Evolutionary conservation across 2,113 vertebrate species (phyloP).

Genomic region (Pedetes capensis): DNA sequence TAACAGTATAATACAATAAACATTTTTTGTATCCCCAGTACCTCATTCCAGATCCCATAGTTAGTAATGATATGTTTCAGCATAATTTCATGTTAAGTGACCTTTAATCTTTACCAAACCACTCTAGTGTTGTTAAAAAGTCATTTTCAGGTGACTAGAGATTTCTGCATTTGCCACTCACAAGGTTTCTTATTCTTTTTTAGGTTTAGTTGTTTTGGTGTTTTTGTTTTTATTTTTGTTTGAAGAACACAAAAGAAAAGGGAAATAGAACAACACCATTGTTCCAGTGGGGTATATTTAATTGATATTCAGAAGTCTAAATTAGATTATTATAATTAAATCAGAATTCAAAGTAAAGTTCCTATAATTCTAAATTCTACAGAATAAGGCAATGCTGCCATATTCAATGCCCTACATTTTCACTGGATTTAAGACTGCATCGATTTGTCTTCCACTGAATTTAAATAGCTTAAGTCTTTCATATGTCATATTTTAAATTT

Average conservation of each 20-base stretch:
- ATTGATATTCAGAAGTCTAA: neutral
- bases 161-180: neutral
- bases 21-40: neutral
- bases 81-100: neutral
- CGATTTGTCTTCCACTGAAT: neutral
- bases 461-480: neutral
- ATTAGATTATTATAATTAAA: constrained; percentile 4
- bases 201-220: neutral
- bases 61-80: neutral
- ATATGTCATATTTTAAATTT: neutral
- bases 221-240: neutral
- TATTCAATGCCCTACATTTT: neutral
- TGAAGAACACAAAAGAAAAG: neutral
- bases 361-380: neutral
- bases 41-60: neutral
- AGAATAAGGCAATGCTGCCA: neutral
- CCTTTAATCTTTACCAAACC: neutral
- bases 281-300: neutral
- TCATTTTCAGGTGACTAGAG: neutral
- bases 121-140: neutral
- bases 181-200: neutral
- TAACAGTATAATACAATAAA: neutral
- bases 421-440: neutral
- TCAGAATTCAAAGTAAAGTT: constrained; percentile 22
- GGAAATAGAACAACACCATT: neutral